Conservation (phyloP, 64 coral and sea anemone genomes). For the Cladopsammia gracilis region DNA sequence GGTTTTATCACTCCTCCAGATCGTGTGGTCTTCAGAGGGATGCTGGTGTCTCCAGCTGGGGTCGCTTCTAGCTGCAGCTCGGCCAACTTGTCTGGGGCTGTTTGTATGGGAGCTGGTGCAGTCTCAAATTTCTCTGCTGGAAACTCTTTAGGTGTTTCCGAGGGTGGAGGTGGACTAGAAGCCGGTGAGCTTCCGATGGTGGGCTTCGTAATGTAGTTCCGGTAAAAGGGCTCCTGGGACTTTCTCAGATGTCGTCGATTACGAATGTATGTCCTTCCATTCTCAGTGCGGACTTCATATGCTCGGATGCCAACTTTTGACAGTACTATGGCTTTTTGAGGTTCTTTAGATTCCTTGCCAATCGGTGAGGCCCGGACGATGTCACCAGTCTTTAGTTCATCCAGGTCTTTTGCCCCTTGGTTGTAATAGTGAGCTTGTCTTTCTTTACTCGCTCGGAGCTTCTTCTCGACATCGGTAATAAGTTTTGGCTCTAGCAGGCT, state of each 20-base stretch:
- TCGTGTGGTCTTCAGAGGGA: neutral
- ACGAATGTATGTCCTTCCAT: neutral
- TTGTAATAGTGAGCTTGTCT: neutral
- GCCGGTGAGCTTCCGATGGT: too few species aligned
- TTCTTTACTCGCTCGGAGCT: neutral
- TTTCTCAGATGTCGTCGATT: neutral
- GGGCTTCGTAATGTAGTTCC: neutral
- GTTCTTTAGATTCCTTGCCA: neutral
- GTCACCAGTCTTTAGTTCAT: neutral
- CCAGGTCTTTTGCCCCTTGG: neutral
- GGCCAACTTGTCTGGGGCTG: neutral
- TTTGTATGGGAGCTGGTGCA: too few species aligned
- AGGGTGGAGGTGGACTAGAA: too few species aligned
- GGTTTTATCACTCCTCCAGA: neutral
- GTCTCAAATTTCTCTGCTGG: too few species aligned
- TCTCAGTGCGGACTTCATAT: neutral
- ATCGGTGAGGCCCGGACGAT: too few species aligned
- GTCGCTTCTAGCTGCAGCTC: neutral
- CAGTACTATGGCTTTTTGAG: neutral
- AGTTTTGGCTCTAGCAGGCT: neutral
- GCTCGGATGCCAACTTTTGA: neutral
- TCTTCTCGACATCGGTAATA: neutral
- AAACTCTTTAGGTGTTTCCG: too few species aligned
- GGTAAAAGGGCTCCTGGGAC: neutral
- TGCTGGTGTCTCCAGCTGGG: neutral